Percentiles rank a stretch among this genome's conserved stretches.
phyloP scores from a whole-genome alignment of 2,113 vertebrate species.

The Neopipo cinnamomea region DNA sequence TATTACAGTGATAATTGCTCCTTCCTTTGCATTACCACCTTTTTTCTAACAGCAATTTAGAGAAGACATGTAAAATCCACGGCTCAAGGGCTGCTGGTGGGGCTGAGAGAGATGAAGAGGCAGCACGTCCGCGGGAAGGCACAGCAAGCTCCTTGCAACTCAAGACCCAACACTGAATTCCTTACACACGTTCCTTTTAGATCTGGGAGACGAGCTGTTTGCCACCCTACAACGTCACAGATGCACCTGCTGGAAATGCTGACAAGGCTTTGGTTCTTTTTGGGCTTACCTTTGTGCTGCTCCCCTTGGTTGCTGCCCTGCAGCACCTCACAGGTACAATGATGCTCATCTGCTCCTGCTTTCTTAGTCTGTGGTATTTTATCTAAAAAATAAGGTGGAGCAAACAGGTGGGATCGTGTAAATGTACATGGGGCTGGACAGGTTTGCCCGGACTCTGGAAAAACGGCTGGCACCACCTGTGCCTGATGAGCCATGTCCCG shows the following conservation, averaged over 20 bases:
- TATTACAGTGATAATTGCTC: neutral
- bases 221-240: neutral
- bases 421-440: neutral
- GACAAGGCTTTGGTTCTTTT: neutral
- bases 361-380: neutral
- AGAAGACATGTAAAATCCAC: neutral
- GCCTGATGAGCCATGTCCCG: neutral
- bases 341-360: neutral
- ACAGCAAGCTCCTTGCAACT: neutral
- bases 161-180: neutral
- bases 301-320: rapidly evolving
- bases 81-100: neutral
- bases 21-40: neutral
- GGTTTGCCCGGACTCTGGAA: neutral
- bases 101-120: neutral
- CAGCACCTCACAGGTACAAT: neutral
- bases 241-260: neutral
- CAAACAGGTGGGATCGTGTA: neutral
- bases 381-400: neutral
- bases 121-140: neutral
- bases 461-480: neutral
- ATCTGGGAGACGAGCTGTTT: neutral
- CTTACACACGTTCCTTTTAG: neutral
- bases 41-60: neutral
- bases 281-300: rapidly evolving